Evolutionary conservation across 2,888 invertebrate species (phyloP), one percentile per base, ranked within the genome.

Genomic region (Boloria euphrosyne): DNA sequence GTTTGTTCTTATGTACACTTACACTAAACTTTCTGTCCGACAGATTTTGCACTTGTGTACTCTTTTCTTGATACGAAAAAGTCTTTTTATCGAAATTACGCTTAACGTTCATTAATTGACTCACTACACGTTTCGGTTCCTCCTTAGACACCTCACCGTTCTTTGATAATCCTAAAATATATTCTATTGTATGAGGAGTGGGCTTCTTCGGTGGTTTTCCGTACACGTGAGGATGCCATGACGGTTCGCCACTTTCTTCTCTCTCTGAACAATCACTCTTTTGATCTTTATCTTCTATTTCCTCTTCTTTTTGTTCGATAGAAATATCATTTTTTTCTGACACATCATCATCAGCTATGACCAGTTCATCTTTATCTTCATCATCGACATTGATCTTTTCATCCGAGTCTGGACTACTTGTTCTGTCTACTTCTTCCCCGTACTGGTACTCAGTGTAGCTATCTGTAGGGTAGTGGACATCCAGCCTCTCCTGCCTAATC

Each of bases 141-240:
- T 83, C 81, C 52, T 77, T 82, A 13, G 69, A 46, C 14, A n/a
- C 71, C 31, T 78, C 80, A 27, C 74, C 76, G 69, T 69, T 65
- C 53, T 73, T 82, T 31, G 80, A 68, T 69, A 95, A 57, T 14
- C 97, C 97, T 76, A 98, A 92, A 74, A 98, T 98, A 82, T 98
- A 96, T 73, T 96, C 95, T 80, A 98, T 98, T 50, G 95, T 94
- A 85, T 97, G 97, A 4, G 97, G 96, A 1, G 98, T 98, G 1
- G 97, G 97, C 64, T 94, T 94, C 75, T 95, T 95, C 13, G 96
- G 96, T 13, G 97, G 95, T 76, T 95, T 95, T 3, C 95, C 96
- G 83, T 98, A 98, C 22, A 97, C 96, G 84, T 98, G 98, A 46
- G 97, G 96, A 89, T 97, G 98, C 97, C 98, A 98, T 49, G 96